Percentiles rank a stretch among this genome's conserved stretches.
Conservation (phyloP, 1,140 invertebrate genomes). For the Drosophila pseudoobscura region DNA sequence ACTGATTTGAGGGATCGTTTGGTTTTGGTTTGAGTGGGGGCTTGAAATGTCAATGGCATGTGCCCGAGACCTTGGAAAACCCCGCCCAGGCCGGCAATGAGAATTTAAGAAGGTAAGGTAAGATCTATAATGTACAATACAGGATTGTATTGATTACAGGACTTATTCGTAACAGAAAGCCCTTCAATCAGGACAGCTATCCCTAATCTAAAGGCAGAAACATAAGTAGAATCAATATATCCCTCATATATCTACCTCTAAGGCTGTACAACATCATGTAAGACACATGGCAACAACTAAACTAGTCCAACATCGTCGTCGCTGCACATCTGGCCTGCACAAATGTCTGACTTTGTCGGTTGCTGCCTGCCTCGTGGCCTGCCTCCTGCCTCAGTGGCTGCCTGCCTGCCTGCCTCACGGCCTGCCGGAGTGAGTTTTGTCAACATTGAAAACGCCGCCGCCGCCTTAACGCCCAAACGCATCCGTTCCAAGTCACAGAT, state of each 20-base stretch:
- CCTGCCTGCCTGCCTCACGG: constrained; percentile 26
- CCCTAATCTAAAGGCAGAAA: too few relatives aligned
- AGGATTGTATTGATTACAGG: too few relatives aligned
- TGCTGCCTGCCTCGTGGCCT: not conserved
- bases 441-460: constrained; percentile 72
- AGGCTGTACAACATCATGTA: constrained; percentile 59
- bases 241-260: constrained; percentile 33
- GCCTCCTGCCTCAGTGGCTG: constrained; percentile 1
- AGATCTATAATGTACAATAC: too few relatives aligned
- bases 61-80: constrained; percentile 35
- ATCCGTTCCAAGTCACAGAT: constrained; percentile 57
- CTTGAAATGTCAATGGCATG: constrained; percentile 46
- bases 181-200: too few relatives aligned
- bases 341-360: constrained; percentile 25
- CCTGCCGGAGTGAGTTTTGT: constrained; percentile 71
- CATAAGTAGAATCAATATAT: constrained; percentile 10
- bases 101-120: not conserved
- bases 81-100: not conserved
- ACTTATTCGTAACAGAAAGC: too few relatives aligned
- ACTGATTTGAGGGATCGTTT: constrained; percentile 30
- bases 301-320: constrained; percentile 57
- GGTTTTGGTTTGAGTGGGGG: constrained; percentile 32
- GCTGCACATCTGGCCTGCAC: constrained; percentile 26
- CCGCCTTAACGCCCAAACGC: constrained; percentile 74
- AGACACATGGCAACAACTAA: constrained; percentile 66